phyloP scores from a whole-genome alignment of 2,797 vertebrate species.

The Scolopax rusticola region DNA sequence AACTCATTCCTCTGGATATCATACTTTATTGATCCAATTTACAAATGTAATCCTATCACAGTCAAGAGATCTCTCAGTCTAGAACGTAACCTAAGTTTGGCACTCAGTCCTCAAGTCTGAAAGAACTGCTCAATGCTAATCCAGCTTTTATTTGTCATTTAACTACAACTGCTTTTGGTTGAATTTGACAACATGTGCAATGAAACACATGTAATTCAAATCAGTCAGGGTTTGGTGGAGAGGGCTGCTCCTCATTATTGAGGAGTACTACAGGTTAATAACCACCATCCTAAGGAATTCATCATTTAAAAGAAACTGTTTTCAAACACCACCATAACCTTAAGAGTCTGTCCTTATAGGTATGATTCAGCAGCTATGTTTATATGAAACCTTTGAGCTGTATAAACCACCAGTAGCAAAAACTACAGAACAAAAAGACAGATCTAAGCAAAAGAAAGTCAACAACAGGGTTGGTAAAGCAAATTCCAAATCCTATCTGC shows the following conservation, averaged over 20 bases:
- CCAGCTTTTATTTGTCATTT: not conserved
- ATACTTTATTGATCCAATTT: not conserved
- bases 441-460: not conserved
- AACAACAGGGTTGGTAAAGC: not conserved
- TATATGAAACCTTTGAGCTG: not conserved
- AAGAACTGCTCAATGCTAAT: not conserved
- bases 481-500: not conserved
- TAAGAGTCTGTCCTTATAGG: not conserved
- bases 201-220: not conserved
- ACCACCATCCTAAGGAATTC: not conserved
- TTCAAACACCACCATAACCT: not conserved
- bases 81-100: not conserved
- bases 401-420: not conserved
- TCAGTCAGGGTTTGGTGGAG: not conserved
- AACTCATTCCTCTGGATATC: not conserved
- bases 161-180: not conserved
- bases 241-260: rapidly evolving
- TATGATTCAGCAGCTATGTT: not conserved
- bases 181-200: not conserved
- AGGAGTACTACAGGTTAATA: not conserved
- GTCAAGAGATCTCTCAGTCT: not conserved
- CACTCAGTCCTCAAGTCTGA: not conserved
- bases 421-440: not conserved
- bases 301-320: not conserved
- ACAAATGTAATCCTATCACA: not conserved